phyloP scores from a whole-genome alignment of 2,113 vertebrate genomes.

The Phylloscopus trochilus region DNA sequence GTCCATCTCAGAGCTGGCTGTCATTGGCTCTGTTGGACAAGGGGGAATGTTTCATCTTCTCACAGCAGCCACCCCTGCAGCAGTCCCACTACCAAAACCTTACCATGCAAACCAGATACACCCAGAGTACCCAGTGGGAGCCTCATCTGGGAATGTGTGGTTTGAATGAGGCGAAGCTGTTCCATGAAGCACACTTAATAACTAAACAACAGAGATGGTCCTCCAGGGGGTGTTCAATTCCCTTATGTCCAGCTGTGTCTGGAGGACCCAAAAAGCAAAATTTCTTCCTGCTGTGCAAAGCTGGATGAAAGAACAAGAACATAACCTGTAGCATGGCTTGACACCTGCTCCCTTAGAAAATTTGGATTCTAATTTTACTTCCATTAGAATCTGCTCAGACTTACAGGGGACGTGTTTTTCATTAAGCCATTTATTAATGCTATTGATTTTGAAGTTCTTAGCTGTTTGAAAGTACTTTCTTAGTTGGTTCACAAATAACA shows the following conservation, averaged over 20 bases:
- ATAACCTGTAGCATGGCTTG: not conserved
- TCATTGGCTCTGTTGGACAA: rapidly evolving
- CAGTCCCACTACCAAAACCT: not conserved
- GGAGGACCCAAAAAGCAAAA: not conserved
- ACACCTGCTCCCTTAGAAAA: not conserved
- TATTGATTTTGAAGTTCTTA: not conserved
- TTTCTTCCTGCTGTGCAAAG: not conserved
- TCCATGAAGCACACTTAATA: not conserved
- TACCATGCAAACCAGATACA: not conserved
- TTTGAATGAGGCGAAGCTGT: not conserved
- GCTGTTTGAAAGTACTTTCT: not conserved
- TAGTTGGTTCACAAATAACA: not conserved
- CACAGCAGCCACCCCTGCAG: not conserved
- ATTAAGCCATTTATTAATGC: not conserved
- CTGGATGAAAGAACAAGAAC: not conserved
- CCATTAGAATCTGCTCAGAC: not conserved
- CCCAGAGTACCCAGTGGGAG: not conserved
- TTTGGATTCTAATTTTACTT: not conserved
- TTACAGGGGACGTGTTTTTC: not conserved
- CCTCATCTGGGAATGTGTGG: not conserved
- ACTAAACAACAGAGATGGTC: rapidly evolving
- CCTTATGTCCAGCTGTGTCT: not conserved
- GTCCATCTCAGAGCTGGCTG: not conserved
- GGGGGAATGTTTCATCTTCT: not conserved
- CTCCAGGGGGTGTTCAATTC: not conserved